These are phyloP conservation scores for Synanthedon myopaeformis DNA, from an alignment of 2,888 invertebrate genomes.

Conservation along the genomic window DNA sequence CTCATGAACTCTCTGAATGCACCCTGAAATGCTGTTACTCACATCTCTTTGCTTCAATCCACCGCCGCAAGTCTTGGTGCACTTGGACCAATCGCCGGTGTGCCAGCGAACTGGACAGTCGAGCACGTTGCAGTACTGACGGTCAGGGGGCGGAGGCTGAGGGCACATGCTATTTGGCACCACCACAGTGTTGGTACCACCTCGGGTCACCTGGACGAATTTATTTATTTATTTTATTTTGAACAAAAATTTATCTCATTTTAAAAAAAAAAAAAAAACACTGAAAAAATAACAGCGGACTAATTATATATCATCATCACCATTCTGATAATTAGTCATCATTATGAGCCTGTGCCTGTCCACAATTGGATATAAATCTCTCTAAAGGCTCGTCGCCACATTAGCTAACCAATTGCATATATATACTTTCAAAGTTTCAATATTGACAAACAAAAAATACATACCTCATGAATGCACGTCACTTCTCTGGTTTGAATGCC, in stretches of 20 bases:
- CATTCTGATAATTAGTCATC: no score
- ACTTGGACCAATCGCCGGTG: slow-evolving; percentile 89
- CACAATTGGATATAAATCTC: no score
- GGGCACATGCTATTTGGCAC: slow-evolving; percentile 96
- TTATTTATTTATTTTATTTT: neutral
- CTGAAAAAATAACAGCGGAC: no score
- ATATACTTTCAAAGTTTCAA: no score
- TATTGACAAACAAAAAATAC: slow-evolving; percentile 1
- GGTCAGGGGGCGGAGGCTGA: slow-evolving; percentile 88
- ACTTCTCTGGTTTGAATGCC: slow-evolving; percentile 93
- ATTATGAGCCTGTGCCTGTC: no score
- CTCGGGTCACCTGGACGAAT: slow-evolving; percentile 77
- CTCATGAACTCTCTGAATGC: no score
- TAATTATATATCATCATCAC: no score
- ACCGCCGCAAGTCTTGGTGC: slow-evolving; percentile 92
- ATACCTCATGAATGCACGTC: slow-evolving; percentile 82
- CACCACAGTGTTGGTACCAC: slow-evolving; percentile 88
- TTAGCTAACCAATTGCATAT: no score
- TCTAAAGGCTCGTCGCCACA: no score
- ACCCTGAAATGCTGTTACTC: slow-evolving; percentile 11
- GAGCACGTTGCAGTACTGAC: slow-evolving; percentile 91
- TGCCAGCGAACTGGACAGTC: slow-evolving; percentile 95
- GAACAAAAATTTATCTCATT: no score
- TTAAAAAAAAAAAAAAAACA: no score
- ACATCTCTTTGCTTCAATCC: slow-evolving; percentile 88